Base-by-base conservation (phyloP, 1,140 invertebrate species). In the Drosophila repleta region DNA sequence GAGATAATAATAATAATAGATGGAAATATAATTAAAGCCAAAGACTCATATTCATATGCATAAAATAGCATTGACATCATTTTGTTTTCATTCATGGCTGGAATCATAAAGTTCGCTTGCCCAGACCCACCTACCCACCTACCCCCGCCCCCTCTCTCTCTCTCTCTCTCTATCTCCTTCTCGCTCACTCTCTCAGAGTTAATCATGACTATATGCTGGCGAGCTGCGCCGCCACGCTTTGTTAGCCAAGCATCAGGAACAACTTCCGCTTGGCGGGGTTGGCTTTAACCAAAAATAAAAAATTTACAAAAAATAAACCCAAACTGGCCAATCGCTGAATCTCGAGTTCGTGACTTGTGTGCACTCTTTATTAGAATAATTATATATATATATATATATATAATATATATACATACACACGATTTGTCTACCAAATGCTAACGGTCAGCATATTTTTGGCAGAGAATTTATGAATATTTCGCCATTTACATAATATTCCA, bases 201-300 rank as follows among this genome's bases (percentile, higher is more conserved):
- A 79, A 87, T 87, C 83, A 76, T 82, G 83, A 77, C 82, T 79
- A 81, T 77, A 79, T 64, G 68, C 77, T 89, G 65, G 84, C 70
- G 74, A 70, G 79, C 70, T 77, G 24, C 60, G 66, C 85, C 83
- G 90, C 80, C 51, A 91, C 90, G 90, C 90, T 91, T 91, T 91
- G 90, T 79, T 91, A 91, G 78, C 55, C 90, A 91, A 91, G 90
- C 90, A 91, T 90, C 90, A 91, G 90, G 89, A 91, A 79, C 85
- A 77, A 91, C 87, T 90, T 91, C 90, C 90, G 90, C 68, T 79
- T 65, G 78, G 55, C 67, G 78, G 60, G 65, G 71, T 56, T 46
- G 52, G 55, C 17, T 43, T 37, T 69, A 53, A 43, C 67, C 71
- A 57, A 70, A 70, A 43, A 43, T 17, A 41, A 15, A 39, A 39